phyloP scores from a whole-genome alignment of 2,113 vertebrate species.

The Polyodon spathula region DNA sequence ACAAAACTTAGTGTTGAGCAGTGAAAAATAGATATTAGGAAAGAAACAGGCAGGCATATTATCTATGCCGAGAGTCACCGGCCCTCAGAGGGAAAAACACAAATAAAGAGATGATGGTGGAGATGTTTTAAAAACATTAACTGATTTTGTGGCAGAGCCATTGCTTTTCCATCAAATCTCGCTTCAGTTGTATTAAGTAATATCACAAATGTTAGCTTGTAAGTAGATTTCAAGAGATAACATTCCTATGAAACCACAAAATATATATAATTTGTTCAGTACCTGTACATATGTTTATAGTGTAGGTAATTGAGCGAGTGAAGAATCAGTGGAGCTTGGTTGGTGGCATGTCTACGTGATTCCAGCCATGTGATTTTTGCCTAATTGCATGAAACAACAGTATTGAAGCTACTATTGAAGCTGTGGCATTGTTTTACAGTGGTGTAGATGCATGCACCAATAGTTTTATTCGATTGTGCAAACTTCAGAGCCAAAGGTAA shows the following conservation, averaged over 20 bases:
- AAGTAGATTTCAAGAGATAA: not conserved
- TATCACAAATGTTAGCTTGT: no score
- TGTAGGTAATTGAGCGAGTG: constrained; percentile 14
- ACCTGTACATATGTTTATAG: not conserved
- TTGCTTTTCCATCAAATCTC: no score
- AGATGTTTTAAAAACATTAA: no score
- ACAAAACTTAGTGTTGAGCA: no score
- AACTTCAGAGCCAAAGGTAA: constrained; percentile 42
- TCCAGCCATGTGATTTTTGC: constrained; percentile 20
- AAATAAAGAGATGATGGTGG: no score
- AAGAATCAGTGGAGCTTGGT: constrained; percentile 22
- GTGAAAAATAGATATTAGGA: no score
- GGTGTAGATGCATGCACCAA: constrained; percentile 31
- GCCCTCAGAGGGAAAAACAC: no score
- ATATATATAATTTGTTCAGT: not conserved
- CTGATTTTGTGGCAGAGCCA: no score
- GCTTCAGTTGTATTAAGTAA: no score
- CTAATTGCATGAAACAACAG: constrained; percentile 24
- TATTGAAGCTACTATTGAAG: constrained; percentile 1
- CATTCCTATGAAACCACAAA: not conserved
- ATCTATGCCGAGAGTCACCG: no score
- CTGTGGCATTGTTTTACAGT: not conserved
- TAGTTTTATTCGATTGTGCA: constrained; percentile 44
- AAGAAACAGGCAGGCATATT: no score
- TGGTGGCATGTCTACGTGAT: constrained; percentile 18